Evolutionary conservation across 2,888 invertebrate genomes (phyloP).

Genomic region (Deilephila elpenor): DNA sequence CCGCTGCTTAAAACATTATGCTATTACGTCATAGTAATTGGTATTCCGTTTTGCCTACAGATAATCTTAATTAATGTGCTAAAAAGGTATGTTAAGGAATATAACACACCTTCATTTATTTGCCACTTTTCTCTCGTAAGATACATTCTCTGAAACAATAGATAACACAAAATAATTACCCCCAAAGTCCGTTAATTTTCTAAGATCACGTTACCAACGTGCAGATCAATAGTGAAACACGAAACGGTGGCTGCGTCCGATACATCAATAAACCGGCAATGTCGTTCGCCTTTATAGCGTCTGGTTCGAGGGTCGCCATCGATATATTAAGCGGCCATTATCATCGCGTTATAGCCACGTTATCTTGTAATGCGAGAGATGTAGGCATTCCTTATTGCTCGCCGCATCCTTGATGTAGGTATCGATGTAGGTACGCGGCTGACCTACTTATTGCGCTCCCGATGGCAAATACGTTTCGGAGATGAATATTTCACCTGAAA

Average conservation of each 20-base stretch:
- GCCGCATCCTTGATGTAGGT: constrained; percentile 15
- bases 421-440: neutral
- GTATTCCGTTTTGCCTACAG: no score
- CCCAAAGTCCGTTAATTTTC: no score
- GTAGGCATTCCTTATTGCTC: constrained; percentile 8
- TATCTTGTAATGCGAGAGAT: constrained; percentile 25
- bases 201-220: neutral
- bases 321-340: constrained; percentile 22
- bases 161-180: no score
- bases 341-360: constrained; percentile 11
- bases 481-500: neutral
- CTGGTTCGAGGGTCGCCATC: constrained; percentile 13
- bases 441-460: neutral
- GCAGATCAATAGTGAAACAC: neutral
- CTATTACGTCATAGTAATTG: no score
- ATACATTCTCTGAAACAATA: no score
- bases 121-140: no score
- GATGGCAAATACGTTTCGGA: neutral
- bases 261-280: neutral
- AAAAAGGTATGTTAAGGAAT: no score
- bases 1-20: no score
- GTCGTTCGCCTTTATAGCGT: neutral
- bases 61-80: no score
- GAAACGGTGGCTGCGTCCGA: neutral
- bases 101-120: no score